Conservation (phyloP, 2,113 vertebrate genomes). For the Acrocephalus arundinaceus region DNA sequence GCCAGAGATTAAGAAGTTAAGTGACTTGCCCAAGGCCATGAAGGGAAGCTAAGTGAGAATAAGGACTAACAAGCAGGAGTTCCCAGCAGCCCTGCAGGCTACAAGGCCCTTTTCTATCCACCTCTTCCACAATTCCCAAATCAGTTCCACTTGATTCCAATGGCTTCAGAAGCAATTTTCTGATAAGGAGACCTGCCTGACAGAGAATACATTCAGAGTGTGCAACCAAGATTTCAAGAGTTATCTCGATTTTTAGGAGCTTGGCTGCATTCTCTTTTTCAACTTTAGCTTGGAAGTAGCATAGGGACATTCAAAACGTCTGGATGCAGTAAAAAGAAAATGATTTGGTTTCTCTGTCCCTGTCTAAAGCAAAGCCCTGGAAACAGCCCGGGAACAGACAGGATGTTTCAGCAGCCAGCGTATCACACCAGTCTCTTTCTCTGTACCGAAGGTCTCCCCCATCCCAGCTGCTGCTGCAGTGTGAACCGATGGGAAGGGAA, state of each 20-base stretch:
- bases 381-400: not conserved
- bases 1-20: conserved; percentile 65
- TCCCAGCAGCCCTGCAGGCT: conserved; percentile 36
- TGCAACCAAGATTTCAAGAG: not conserved
- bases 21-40: conserved; percentile 49
- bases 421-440: not conserved
- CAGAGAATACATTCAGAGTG: not conserved
- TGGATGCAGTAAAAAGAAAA: not conserved
- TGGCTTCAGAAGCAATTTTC: not conserved
- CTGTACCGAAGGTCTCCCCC: not conserved
- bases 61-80: conserved; percentile 39
- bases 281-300: not conserved
- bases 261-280: not conserved
- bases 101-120: not conserved
- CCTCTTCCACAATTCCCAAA: not conserved
- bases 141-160: conserved; percentile 8
- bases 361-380: not conserved
- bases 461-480: not conserved
- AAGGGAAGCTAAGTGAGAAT: conserved; percentile 24
- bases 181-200: not conserved
- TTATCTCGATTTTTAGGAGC: not conserved
- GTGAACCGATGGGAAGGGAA: not conserved
- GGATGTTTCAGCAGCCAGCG: not conserved
- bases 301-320: rapidly evolving
- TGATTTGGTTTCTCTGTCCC: not conserved